A percentile compares a stretch with the other conserved stretches of the same genome.
Evolutionary conservation across 1,140 invertebrate genomes (phyloP).

Genomic region (Harpegnathos saltator): DNA sequence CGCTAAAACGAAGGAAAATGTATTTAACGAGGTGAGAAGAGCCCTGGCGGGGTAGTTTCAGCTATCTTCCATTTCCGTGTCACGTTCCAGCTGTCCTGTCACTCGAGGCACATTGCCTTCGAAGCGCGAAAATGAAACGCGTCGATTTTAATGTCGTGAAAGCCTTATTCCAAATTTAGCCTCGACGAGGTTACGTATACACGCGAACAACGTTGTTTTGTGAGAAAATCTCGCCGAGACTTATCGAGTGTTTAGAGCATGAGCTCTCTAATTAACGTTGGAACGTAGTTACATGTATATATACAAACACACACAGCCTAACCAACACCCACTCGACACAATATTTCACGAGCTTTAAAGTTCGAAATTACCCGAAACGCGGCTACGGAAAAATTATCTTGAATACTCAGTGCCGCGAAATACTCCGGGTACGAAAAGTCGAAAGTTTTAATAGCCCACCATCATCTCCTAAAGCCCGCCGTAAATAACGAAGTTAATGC

Average conservation of each 20-base stretch:
- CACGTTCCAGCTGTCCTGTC: slow-evolving; percentile 14
- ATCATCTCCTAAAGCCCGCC: slow-evolving; percentile 40
- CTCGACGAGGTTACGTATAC: background rate
- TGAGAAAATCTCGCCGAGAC: background rate
- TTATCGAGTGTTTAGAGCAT: background rate
- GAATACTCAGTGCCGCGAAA: slow-evolving; percentile 32
- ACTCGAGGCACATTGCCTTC: background rate
- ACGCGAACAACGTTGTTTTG: background rate
- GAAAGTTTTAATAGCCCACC: slow-evolving; percentile 51
- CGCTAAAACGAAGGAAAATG: slow-evolving; percentile 80
- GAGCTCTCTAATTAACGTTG: background rate
- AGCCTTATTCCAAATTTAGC: background rate
- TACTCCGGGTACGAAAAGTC: slow-evolving; percentile 24
- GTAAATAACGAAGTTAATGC: slow-evolving; percentile 55
- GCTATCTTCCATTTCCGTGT: slow-evolving; percentile 27
- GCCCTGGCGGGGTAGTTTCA: slow-evolving; percentile 21
- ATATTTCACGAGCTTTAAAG: slow-evolving; percentile 30
- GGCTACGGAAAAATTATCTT: slow-evolving; percentile 42
- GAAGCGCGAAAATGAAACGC: background rate
- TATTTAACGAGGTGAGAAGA: slow-evolving; percentile 56
- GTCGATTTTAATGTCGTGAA: background rate
- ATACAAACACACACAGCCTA: no score
- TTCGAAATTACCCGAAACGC: slow-evolving; percentile 19
- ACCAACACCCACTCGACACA: no score
- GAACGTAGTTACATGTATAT: background rate